Base-by-base conservation (phyloP, 2,113 vertebrate genomes). In the Acrocephalus kingi region DNA sequence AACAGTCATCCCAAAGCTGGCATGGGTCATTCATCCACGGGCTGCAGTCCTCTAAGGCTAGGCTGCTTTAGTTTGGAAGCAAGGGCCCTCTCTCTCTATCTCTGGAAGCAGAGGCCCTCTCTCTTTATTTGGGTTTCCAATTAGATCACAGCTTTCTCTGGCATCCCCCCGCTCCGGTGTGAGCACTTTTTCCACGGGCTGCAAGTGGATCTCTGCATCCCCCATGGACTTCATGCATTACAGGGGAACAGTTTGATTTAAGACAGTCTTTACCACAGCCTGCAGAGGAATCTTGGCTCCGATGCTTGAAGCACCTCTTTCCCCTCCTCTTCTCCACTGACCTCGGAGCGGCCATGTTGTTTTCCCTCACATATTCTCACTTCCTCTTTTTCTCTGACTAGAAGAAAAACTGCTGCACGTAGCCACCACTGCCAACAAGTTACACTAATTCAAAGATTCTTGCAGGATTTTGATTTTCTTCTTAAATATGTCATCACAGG, bases 221-320 rank as follows among this genome's bases (percentile, higher is more conserved):
- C 33, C 25, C 6, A 6, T 27, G 71, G 39, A 21, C 13, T 45
- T 77, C 3, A 15, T 54, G 49, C 24, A 45, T 54, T 35, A 18
- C 1, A 0, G 6, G 30, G 37, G 30, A 11, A 11, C 30, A 79
- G 31, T 54, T 51, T 41, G 22, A 55, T 79, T 45, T 30, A 55
- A 24, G 31, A n/a, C 7, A 79, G 9, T 30, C 39, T 19, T 35
- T 7, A 24, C 39, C 76, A 30, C 1, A 1, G 49, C 61, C 61
- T 54, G 49, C 76, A 66, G 39, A 55, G 49, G 49, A 23, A 19
- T 30, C 49, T 35, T 10, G 4, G 37, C 31, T 64, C 75, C 0
- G 0, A 33, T 0, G 1, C 22, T 15, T 19, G 13, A 23, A 35
- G 76, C 49, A 15, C 49, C 33, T 66, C 33, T 11, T 45, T 15